Conservation (phyloP, 2,113 vertebrate genomes). For the Serinus canaria region DNA sequence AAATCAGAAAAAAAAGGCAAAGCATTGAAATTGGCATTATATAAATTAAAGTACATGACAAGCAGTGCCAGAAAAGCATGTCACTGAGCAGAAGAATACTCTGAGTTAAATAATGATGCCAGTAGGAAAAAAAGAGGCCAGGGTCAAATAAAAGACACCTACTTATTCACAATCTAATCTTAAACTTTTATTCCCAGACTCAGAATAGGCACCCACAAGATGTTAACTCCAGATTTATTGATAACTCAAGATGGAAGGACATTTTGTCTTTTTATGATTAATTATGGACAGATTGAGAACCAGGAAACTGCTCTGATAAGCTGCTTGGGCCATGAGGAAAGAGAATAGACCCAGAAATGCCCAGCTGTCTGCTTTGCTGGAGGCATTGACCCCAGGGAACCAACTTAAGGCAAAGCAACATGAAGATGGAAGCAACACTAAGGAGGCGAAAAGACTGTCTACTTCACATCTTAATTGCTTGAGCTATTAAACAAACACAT, state of each 20-base stretch:
- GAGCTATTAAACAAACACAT: slow-evolving; percentile 55
- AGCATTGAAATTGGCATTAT: not conserved
- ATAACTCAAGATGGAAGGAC: not conserved
- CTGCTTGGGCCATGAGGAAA: not conserved
- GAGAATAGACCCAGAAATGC: not conserved
- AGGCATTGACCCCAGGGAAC: not conserved
- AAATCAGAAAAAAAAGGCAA: not conserved
- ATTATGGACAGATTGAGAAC: not conserved
- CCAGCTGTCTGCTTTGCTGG: not conserved
- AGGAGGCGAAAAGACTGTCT: slow-evolving; percentile 3
- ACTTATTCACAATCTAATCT: not conserved
- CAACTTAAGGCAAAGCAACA: not conserved
- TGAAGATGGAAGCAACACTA: not conserved
- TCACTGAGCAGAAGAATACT: not conserved
- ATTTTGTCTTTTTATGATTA: slow-evolving; percentile 6
- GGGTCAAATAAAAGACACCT: not conserved
- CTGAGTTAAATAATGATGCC: not conserved
- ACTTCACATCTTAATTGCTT: slow-evolving; percentile 40
- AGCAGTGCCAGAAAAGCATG: not conserved
- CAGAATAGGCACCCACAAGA: not conserved
- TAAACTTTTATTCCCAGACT: not conserved
- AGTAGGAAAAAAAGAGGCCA: not conserved
- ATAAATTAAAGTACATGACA: not conserved
- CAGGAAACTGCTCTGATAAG: not conserved
- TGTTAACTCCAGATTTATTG: not conserved